Base-by-base conservation (phyloP, 2,797 vertebrate species). In the Eidolon dupreanum region DNA sequence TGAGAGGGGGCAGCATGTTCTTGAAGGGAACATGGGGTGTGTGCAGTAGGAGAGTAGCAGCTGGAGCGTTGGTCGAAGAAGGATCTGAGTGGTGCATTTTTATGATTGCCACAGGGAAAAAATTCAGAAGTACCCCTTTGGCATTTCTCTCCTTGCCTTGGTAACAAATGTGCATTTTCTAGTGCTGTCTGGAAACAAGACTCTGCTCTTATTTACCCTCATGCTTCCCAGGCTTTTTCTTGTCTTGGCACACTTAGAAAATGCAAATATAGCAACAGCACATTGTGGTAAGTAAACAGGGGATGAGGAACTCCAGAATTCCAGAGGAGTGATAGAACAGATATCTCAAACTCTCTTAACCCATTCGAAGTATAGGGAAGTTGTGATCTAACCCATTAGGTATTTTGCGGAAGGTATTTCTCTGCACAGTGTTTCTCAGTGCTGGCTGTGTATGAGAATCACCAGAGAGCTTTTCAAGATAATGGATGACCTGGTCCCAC, bases 101-200 rank as follows among this genome's bases (percentile, higher is more conserved):
- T 41, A 63, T 28, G 36, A n/a, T 8, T 0, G 0, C 36, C n/a
- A 10, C 20, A 19, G 70, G 51, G 6, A 88, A 94, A 84, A 36
- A 68, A 83, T 46, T 75, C 59, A 77, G n/a, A 89, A 61, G 12
- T 49, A 43, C 12, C 43, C 57, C 36, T 57, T 73, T 33, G 13
- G 38, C 22, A 61, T 90, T 84, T 79, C 63, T 73, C 16, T 82
- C 63, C 65, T 33, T 74, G 63, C 36, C 61, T 66, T 90, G 57
- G n/a, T 84, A 65, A 92, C 51, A 81, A 63, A 22, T 78, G 68
- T 65, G 65, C 38, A 46, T 88, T 88, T 90, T 51, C 86, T 51
- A 36, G 31, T 36, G 59, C 41, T 75, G 6, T 90, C 63, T 73
- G 82, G 49, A 68, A 91, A 82, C 5, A 26, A 71, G 28, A 22